Base-by-base conservation (phyloP, 1,140 invertebrate genomes). In the Microvelia longipes region DNA sequence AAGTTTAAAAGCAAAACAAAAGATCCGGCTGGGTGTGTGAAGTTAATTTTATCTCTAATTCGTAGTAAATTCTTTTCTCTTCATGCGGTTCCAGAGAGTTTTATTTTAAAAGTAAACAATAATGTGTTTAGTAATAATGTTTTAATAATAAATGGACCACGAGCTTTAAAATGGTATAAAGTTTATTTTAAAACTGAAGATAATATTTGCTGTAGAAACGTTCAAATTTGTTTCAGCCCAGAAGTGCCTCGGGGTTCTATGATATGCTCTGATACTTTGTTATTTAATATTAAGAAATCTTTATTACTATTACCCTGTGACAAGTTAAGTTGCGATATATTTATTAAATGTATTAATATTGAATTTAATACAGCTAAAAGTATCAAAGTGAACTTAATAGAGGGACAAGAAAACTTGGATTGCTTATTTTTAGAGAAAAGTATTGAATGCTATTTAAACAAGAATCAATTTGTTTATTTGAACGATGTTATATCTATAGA, bases 1-100 rank as follows among this genome's bases (percentile, higher is more conserved):
- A n/a, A n/a, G n/a, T n/a, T n/a, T 93, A 66, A 80, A 88, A 13
- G 73, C 72, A 68, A 64, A 67, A 50, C 5, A 50, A 5, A 50
- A 5, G 35, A 50, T 19, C 35, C 35, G 35, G 35, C 19, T 50
- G 5, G 35, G 19, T 50, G 35, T 5, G 35, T 19, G 5, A 5
- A 50, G 19, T 50, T 11, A 11, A 11, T 50, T 50, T 50, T 11
- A 5, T 5, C 35, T 50, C 19, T 50, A 11, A 50, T 50, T 50
- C 35, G 35, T 50, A 5, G 19, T 19, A 50, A 19, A 19, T 50
- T 11, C 35, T 50, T 19, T 11, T 50, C 35, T 50, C 35, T 50
- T 50, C 19, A 50, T 50, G 5, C 35, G 35, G 35, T 50, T 50
- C 35, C 35, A 11, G 5, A 50, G 19, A 11, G 35, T 50, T 50